Conservation (phyloP, 2,888 invertebrate species). For the Mimachlamys varia region DNA sequence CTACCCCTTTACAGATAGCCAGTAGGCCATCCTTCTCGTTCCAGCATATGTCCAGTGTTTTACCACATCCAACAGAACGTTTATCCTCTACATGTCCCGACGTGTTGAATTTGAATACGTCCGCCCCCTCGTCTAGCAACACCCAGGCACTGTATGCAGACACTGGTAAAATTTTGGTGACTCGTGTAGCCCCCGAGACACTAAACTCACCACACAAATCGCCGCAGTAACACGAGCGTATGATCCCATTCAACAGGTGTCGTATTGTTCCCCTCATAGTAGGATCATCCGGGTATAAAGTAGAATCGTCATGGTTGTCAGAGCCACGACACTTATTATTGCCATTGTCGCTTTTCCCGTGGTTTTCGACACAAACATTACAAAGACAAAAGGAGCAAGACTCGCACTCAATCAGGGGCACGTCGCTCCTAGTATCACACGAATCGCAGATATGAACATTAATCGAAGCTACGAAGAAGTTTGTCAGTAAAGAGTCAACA, state of each 20-base stretch:
- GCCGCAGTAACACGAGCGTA: neutral
- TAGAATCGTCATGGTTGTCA: neutral
- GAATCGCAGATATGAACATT: neutral
- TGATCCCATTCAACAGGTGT: neutral
- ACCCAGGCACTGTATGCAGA: slow-evolving; percentile 23
- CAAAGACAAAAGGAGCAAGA: neutral
- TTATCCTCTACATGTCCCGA: neutral
- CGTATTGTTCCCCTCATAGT: neutral
- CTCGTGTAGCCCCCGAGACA: neutral
- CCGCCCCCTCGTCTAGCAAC: neutral
- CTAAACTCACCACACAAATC: neutral
- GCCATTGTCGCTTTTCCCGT: neutral
- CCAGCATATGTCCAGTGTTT: neutral
- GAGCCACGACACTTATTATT: neutral
- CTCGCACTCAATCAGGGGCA: neutral
- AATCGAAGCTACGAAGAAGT: neutral
- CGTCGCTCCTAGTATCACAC: neutral
- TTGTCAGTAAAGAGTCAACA: neutral
- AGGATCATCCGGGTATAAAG: neutral
- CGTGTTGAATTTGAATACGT: neutral
- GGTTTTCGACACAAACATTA: neutral
- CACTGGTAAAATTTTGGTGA: neutral
- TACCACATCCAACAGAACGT: neutral
- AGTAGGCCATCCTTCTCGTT: neutral
- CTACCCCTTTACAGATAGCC: neutral